These are phyloP conservation scores for Phenganax subtilis DNA, from an alignment of 92 coral and sea anemone genomes.

Conservation along the genomic window DNA sequence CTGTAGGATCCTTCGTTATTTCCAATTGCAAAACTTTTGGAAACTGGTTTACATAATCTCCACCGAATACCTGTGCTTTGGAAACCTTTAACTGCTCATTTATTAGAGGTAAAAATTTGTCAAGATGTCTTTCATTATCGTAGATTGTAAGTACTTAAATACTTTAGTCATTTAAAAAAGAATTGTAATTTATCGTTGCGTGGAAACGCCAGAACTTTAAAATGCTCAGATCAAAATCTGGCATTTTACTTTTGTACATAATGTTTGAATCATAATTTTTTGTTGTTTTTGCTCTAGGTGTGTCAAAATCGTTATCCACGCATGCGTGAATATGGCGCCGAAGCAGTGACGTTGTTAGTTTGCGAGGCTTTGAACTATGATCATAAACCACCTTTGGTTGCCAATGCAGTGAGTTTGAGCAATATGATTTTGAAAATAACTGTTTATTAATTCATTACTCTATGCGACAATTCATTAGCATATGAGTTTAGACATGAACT, in stretches of 20 bases:
- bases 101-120: conserved; percentile 65
- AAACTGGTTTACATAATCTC: conserved; percentile 89
- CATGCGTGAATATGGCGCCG: conserved; percentile 99
- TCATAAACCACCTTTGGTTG: conserved; percentile 81
- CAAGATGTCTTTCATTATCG: too few relatives aligned
- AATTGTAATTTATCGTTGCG: background rate
- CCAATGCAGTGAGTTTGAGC: conserved; percentile 66
- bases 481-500: too few relatives aligned
- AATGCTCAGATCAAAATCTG: too few relatives aligned
- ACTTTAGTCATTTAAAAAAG: background rate
- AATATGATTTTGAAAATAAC: background rate
- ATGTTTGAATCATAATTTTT: background rate
- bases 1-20: conserved; percentile 89
- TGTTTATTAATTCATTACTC: background rate
- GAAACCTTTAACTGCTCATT: conserved; percentile 98
- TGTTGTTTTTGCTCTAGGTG: conserved; percentile 52
- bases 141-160: too few relatives aligned
- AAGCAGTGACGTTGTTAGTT: conserved; percentile 91
- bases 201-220: too few relatives aligned
- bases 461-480: background rate
- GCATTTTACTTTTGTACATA: background rate
- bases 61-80: conserved; percentile 93
- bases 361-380: conserved; percentile 85
- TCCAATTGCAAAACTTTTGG: conserved; percentile 94
- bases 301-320: conserved; percentile 87